Conservation (phyloP, 2,113 vertebrate species). For the Helogale parvula region DNA sequence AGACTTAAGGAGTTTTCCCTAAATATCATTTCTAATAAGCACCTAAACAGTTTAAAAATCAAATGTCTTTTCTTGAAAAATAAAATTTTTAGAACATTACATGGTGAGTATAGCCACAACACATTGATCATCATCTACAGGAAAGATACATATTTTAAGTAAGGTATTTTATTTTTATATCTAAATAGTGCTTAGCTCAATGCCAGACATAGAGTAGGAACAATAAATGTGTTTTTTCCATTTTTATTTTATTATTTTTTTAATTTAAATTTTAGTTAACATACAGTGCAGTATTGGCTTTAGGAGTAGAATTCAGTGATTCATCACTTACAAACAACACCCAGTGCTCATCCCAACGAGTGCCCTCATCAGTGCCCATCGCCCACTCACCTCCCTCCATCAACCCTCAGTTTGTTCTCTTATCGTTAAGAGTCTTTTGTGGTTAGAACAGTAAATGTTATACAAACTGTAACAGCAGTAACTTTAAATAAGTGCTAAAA, state of each 20-base stretch:
- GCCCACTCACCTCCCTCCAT: too few species aligned
- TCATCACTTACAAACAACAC: too few species aligned
- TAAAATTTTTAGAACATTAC: neutral
- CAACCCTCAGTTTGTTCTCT: too few species aligned
- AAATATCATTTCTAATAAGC: neutral
- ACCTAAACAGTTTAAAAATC: conserved; percentile 33
- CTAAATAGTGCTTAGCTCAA: neutral
- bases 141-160: neutral
- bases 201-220: neutral
- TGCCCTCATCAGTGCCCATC: too few species aligned
- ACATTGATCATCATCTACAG: neutral
- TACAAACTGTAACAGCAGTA: neutral
- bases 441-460: neutral
- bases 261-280: too few species aligned
- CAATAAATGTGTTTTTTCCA: neutral
- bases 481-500: neutral
- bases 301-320: too few species aligned
- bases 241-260: too few species aligned
- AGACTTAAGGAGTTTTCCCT: neutral
- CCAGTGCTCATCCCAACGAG: too few species aligned
- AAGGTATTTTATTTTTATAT: neutral
- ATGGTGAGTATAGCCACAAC: neutral
- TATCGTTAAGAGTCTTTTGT: too few species aligned
- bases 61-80: conserved; percentile 2
- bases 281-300: too few species aligned